Conservation (phyloP, 2,113 vertebrate species). For the Oxyruncus cristatus region DNA sequence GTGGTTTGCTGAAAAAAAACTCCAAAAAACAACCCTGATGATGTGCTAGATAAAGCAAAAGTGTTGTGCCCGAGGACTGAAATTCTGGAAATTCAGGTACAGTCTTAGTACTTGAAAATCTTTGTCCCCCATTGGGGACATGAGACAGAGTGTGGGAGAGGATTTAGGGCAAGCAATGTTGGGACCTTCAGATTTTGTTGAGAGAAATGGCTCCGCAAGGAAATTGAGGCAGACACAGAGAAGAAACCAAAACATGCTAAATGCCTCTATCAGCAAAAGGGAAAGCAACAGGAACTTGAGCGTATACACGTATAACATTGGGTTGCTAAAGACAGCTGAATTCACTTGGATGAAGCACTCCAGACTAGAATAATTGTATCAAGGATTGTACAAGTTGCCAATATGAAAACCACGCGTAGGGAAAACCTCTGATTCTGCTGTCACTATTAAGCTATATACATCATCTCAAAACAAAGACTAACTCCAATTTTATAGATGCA, state of each 20-base stretch:
- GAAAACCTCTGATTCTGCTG: constrained; percentile 1
- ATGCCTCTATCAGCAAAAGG: background rate
- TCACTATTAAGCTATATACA: background rate
- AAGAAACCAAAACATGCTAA: background rate
- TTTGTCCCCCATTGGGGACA: background rate
- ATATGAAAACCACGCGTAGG: background rate
- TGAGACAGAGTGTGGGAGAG: background rate
- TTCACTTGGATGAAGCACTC: background rate
- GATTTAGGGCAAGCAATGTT: background rate
- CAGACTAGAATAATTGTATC: background rate
- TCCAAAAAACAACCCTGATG: background rate
- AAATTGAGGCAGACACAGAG: background rate
- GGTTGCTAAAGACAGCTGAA: background rate
- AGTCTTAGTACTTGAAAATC: background rate
- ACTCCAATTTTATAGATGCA: background rate
- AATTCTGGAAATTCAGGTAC: constrained; percentile 20
- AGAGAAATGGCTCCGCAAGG: background rate
- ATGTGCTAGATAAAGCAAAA: constrained; percentile 66
- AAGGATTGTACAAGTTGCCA: background rate
- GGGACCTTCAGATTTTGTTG: background rate
- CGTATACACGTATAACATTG: background rate
- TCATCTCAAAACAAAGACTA: background rate
- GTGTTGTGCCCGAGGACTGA: constrained; percentile 49
- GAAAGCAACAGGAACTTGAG: background rate
- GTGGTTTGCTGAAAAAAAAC: background rate